Conservation (phyloP, 2,797 vertebrate species). For the Ibycter americanus region DNA sequence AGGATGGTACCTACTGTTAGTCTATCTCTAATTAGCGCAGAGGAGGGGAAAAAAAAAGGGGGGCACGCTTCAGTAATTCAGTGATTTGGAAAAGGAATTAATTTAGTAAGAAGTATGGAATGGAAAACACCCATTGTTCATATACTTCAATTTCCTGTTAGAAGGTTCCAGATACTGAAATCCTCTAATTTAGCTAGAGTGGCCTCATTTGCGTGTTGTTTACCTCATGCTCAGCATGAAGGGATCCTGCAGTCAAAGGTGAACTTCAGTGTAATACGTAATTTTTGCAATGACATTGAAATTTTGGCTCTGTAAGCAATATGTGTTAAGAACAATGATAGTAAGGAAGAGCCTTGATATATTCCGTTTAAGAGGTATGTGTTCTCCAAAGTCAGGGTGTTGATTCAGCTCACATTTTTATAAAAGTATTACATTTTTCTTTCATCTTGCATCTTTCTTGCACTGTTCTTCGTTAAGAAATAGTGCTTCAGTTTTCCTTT, state of each 20-base stretch:
- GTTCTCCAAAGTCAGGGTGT: background rate
- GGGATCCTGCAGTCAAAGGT: background rate
- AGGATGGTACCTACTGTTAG: background rate
- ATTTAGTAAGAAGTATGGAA: background rate
- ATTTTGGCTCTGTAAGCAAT: background rate
- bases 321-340: background rate
- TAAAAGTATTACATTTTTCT: background rate
- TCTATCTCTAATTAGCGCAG: background rate
- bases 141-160: background rate
- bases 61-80: background rate
- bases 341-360: background rate
- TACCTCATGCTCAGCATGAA: background rate
- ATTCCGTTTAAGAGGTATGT: background rate
- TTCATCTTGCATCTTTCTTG: background rate
- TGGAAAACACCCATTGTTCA: background rate
- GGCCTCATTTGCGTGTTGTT: background rate
- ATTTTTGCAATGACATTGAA: background rate
- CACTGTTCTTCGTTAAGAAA: background rate
- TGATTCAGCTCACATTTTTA: background rate
- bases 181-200: background rate
- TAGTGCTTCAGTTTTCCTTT: background rate
- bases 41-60: background rate
- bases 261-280: accelerated
- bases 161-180: background rate
- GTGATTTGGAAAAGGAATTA: background rate